Conservation (phyloP, 35 echinoderm and acorn worm genomes). For the Eucidaris tribuloides region DNA sequence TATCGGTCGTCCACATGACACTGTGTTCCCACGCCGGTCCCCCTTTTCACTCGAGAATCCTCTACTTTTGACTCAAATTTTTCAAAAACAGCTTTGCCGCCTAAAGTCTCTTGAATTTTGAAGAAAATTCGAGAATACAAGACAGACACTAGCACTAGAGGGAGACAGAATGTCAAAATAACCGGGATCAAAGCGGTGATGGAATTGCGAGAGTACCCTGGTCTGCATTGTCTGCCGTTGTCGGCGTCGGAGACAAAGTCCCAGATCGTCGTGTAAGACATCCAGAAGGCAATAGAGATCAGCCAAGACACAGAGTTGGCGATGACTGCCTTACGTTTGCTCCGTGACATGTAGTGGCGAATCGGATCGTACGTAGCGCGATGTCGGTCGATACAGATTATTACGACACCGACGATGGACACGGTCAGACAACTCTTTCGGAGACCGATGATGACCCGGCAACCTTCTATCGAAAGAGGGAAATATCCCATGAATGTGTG, state of each 20-base stretch:
- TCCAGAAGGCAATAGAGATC: not conserved
- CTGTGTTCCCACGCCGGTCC: too few relatives aligned
- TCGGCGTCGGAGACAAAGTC: not conserved
- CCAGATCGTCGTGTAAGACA: not conserved
- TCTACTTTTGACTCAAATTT: too few relatives aligned
- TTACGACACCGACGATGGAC: constrained; percentile 7
- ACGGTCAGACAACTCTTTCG: not conserved
- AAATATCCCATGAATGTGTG: not conserved
- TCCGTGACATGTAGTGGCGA: not conserved
- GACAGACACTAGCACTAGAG: not conserved
- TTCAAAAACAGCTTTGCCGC: too few relatives aligned
- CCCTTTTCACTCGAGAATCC: too few relatives aligned
- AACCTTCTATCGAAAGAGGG: constrained; percentile 5
- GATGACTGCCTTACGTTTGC: not conserved
- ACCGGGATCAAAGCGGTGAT: not conserved
- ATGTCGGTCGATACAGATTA: constrained; percentile 41
- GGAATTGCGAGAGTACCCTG: not conserved
- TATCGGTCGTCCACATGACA: too few relatives aligned
- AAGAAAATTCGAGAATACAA: not conserved
- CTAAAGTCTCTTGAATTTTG: not conserved
- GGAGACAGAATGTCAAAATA: not conserved
- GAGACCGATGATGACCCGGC: not conserved
- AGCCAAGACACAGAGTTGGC: not conserved
- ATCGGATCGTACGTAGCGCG: constrained; percentile 18
- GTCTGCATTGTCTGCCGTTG: not conserved